A percentile compares a stretch with the other conserved stretches of the same genome.
Evolutionary conservation across 2,113 vertebrate species (phyloP).

Genomic region (Lagopus leucura): DNA sequence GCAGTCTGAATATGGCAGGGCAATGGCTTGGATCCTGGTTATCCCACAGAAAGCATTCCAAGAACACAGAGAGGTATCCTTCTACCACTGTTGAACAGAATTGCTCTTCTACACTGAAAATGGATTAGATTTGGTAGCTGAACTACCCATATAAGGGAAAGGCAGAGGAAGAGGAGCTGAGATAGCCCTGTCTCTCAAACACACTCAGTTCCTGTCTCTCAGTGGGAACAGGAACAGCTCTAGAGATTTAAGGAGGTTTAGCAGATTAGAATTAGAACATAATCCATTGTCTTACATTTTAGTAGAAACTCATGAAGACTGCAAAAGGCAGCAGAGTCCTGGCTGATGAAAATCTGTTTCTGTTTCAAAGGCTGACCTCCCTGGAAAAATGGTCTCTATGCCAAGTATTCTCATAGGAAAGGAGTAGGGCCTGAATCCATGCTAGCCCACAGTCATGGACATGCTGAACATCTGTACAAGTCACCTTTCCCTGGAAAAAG

Average conservation of each 20-base stretch:
- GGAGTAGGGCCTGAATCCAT: neutral
- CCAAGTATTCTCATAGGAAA: neutral
- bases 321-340: neutral
- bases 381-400: constrained; percentile 18
- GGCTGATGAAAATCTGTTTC: neutral
- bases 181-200: neutral
- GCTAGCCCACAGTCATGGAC: neutral
- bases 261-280: constrained; percentile 15
- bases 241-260: constrained; percentile 41
- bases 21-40: neutral
- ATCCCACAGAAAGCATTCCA: neutral
- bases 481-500: neutral
- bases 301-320: neutral
- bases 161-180: neutral
- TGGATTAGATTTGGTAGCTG: neutral
- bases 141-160: neutral
- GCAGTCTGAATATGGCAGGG: neutral
- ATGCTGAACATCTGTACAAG: neutral
- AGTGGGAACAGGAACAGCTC: constrained; percentile 30
- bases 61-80: neutral
- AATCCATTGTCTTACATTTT: neutral
- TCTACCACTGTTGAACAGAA: neutral
- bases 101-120: neutral
- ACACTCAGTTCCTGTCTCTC: neutral
- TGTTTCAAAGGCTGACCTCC: constrained; percentile 53